These are phyloP conservation scores for Amblyopsis rosae DNA, from an alignment of 2,113 vertebrate genomes.

Conservation along the genomic window DNA sequence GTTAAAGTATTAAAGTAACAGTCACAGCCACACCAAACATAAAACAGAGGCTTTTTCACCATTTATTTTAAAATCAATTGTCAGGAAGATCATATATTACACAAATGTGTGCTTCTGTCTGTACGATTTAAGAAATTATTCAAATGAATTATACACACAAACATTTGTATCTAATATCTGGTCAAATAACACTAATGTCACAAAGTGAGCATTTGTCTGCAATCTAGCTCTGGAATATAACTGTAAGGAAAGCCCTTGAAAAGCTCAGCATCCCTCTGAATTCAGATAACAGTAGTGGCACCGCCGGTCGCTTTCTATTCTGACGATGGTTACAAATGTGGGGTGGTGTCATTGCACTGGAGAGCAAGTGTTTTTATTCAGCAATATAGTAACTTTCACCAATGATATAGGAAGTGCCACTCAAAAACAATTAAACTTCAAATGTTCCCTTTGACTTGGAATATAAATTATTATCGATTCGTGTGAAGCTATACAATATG, in stretches of 20 bases:
- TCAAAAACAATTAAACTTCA: too few relatives aligned
- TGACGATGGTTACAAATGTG: too few relatives aligned
- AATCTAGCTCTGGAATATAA: constrained; percentile 37
- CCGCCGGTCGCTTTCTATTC: not conserved
- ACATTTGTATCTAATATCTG: constrained; percentile 61
- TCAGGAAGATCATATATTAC: constrained; percentile 61
- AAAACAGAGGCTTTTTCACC: constrained; percentile 61
- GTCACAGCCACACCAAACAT: constrained; percentile 19
- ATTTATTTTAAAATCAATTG: constrained; percentile 76
- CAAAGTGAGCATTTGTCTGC: constrained; percentile 48
- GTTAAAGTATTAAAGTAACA: constrained; percentile 1
- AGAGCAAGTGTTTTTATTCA: too few relatives aligned
- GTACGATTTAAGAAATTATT: constrained; percentile 48
- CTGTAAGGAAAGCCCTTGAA: not conserved
- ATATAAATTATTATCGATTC: not conserved
- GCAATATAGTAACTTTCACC: too few relatives aligned
- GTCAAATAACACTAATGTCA: constrained; percentile 62
- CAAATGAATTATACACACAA: constrained; percentile 37
- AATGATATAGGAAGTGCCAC: too few relatives aligned
- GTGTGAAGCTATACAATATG: constrained; percentile 18
- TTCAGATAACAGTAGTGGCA: constrained; percentile 11
- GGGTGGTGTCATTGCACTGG: too few relatives aligned
- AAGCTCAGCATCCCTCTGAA: constrained; percentile 15
- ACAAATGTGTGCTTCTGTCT: constrained; percentile 61
- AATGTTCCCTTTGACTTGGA: too few relatives aligned